These are phyloP conservation scores for Pachyuromys duprasi DNA, from an alignment of 2,797 vertebrate species.

Conservation along the genomic window DNA sequence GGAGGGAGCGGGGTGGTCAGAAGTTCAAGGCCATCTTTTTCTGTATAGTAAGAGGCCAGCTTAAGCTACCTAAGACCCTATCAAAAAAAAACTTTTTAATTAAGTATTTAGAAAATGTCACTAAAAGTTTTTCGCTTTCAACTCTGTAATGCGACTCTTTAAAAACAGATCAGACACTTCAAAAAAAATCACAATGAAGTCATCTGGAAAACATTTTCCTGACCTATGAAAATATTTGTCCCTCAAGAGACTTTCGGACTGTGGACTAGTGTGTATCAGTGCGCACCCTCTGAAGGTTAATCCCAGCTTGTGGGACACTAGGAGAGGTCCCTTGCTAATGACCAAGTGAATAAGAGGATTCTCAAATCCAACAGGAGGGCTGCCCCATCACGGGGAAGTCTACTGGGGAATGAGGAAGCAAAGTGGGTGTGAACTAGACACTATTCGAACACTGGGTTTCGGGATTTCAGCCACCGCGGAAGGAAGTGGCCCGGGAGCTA, in stretches of 20 bases:
- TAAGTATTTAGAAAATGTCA: background rate
- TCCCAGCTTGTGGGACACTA: background rate
- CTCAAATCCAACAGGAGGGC: background rate
- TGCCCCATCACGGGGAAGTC: background rate
- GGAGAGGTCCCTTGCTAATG: background rate
- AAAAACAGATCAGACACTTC: background rate
- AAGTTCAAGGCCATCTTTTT: background rate
- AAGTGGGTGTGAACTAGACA: background rate
- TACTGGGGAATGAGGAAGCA: background rate
- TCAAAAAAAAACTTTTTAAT: background rate
- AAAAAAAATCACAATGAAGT: conserved; percentile 44
- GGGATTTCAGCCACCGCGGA: background rate
- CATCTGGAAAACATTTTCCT: conserved; percentile 69
- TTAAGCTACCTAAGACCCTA: background rate
- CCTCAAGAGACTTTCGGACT: background rate
- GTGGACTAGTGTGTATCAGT: background rate
- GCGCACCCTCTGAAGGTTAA: background rate
- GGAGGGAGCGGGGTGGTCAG: background rate
- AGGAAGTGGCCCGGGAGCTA: background rate
- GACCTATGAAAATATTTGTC: conserved; percentile 66
- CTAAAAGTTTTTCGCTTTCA: background rate
- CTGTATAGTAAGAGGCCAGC: background rate
- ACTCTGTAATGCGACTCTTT: background rate
- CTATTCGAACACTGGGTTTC: background rate
- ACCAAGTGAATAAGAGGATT: background rate